Evolutionary conservation across 2,797 vertebrate genomes (phyloP).

Genomic region (Sorex maritimensis): DNA sequence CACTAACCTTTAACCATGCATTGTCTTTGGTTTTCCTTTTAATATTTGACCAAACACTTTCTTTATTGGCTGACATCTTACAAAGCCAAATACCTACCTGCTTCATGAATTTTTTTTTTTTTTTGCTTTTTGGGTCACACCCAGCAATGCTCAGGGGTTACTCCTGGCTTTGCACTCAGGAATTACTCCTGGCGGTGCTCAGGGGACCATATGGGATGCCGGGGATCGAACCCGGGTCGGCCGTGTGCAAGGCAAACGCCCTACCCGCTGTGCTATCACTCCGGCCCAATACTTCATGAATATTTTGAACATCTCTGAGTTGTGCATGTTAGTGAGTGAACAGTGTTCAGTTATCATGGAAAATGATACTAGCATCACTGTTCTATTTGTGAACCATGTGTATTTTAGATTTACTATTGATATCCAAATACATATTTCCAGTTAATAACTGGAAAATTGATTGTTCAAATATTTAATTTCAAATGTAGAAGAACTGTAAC

Average conservation of each 20-base stretch:
- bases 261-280: too few relatives aligned
- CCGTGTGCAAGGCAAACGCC: too few relatives aligned
- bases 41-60: not conserved
- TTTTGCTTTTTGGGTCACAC: too few relatives aligned
- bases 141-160: too few relatives aligned
- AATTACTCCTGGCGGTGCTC: too few relatives aligned
- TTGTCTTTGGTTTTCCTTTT: slow-evolving; percentile 33
- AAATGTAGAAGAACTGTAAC: not conserved
- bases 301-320: slow-evolving; percentile 1
- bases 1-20: not conserved
- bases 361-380: not conserved
- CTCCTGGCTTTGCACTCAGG: too few relatives aligned
- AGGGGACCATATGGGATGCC: too few relatives aligned
- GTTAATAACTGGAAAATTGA: not conserved
- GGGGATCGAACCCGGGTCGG: too few relatives aligned
- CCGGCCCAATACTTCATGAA: not conserved
- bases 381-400: not conserved
- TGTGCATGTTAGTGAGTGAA: not conserved
- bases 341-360: not conserved
- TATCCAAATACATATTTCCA: not conserved
- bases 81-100: not conserved
- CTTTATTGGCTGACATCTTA: not conserved
- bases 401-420: slow-evolving; percentile 13
- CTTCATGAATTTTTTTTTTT: not conserved
- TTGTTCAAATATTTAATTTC: slow-evolving; percentile 2